phyloP scores from a whole-genome alignment of 2,797 vertebrate genomes.

The Dendrocincla tyrannina region DNA sequence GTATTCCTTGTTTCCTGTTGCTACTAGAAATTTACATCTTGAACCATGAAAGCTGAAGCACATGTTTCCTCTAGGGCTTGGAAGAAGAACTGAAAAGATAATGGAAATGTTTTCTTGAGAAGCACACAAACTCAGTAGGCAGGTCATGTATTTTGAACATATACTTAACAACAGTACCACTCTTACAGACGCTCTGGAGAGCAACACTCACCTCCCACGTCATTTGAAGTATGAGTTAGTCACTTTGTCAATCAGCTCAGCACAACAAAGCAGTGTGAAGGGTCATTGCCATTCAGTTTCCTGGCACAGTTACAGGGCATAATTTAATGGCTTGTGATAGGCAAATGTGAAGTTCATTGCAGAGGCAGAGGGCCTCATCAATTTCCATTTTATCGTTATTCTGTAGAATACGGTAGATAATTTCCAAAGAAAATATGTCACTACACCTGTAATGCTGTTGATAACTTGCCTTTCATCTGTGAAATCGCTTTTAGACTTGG shows the following conservation, averaged over 20 bases:
- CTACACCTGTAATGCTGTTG: constrained; percentile 5
- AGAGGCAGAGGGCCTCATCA: neutral
- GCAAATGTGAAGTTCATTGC: neutral
- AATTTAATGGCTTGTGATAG: constrained; percentile 16
- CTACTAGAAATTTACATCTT: neutral
- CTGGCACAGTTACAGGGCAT: neutral
- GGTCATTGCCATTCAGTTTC: neutral
- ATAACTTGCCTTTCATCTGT: constrained; percentile 58
- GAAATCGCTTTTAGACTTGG: constrained; percentile 48
- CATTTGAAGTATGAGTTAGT: neutral
- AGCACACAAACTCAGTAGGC: neutral
- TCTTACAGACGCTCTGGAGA: neutral
- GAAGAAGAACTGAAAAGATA: neutral
- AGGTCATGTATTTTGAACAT: neutral
- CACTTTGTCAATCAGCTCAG: constrained; percentile 19
- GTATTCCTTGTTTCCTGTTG: neutral
- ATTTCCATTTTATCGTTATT: neutral
- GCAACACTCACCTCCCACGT: neutral
- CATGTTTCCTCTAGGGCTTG: neutral
- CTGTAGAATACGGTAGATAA: neutral
- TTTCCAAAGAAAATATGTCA: constrained; percentile 38
- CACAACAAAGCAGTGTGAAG: neutral
- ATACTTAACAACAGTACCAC: neutral
- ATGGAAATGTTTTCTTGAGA: neutral
- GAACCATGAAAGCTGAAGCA: neutral